phyloP scores from a whole-genome alignment of 2,888 invertebrate species.

The Oligia latruncula region DNA sequence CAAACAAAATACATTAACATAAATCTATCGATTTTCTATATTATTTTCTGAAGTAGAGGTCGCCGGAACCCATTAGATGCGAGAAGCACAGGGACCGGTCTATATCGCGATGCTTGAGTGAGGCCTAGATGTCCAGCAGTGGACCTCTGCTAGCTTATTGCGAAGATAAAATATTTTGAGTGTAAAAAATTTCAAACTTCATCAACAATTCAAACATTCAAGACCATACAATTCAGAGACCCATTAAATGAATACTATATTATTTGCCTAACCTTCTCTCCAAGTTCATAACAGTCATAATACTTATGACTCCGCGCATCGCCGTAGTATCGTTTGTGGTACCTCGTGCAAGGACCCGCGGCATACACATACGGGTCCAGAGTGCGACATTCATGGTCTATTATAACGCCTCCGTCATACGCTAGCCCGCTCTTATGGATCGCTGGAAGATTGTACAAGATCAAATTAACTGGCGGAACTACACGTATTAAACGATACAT shows the following conservation, averaged over 20 bases:
- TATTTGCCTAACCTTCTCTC: constrained; percentile 84
- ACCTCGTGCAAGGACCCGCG: constrained; percentile 92
- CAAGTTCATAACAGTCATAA: constrained; percentile 91
- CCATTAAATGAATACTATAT: neutral
- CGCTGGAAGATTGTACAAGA: constrained; percentile 75
- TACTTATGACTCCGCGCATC: constrained; percentile 89
- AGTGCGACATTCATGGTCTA: constrained; percentile 91
- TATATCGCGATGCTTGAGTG: neutral
- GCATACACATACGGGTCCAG: constrained; percentile 92
- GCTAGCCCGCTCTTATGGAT: constrained; percentile 89
- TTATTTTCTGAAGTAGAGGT: neutral
- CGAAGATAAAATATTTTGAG: neutral
- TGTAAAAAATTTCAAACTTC: neutral
- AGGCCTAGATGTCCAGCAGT: neutral
- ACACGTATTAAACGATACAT: no score
- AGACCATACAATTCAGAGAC: neutral
- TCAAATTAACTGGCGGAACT: neutral
- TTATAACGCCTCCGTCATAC: constrained; percentile 91
- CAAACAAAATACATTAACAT: constrained; percentile 31
- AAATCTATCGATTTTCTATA: neutral
- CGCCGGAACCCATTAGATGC: neutral
- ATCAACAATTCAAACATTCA: neutral
- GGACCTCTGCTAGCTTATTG: neutral
- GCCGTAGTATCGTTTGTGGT: constrained; percentile 89
- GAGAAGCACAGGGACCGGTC: neutral